Evolutionary conservation across 2,888 invertebrate genomes (phyloP), one percentile per base, ranked within the genome.

Genomic region (Mythimna albipuncta): DNA sequence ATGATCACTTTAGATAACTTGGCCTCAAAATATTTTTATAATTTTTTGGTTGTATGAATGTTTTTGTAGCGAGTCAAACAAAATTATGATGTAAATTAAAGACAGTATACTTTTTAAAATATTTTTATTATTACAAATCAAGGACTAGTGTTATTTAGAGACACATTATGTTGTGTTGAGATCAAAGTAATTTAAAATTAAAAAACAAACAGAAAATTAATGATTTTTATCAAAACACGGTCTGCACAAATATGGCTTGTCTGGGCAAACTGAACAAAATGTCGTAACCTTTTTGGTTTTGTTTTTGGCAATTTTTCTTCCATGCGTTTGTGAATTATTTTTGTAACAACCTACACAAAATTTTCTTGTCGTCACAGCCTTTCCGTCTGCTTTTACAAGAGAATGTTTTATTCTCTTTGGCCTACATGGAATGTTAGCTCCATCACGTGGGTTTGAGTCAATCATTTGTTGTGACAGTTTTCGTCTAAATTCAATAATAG

Each of bases 341-440:
- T 72, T 68, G 52, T 72, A 66, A 66, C 69, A 44, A 70, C 57
- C 57, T 16, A 35, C 38, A 57, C 63, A 70, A 32, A 19, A 62
- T 63, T 63, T 58, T 52, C 74, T 69, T 32, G 63, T 58, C n/a
- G 26, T 55, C 52, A 0, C 54, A 62, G 38, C 69, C 47, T 52
- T 55, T 26, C 68, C 64, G 32, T 68, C 68, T 59, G 64, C 64
- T 69, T 61, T 69, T 63, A 61, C 61, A 38, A 72, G 50, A 19
- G 47, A 55, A 62, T 68, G 75, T 61, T 76, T 76, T 50, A 57
- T 54, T 67, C 70, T 68, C 50, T 52, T 67, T 58, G 65, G 65
- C 62, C 66, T 62, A 57, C 64, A 69, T 65, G 62, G 52, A 58
- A 57, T 65, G 6, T 52, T 57, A 50, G 26, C 41, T 50, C 32